phyloP scores from a whole-genome alignment of 2,797 vertebrate species.

The Distichodus sexfasciatus region DNA sequence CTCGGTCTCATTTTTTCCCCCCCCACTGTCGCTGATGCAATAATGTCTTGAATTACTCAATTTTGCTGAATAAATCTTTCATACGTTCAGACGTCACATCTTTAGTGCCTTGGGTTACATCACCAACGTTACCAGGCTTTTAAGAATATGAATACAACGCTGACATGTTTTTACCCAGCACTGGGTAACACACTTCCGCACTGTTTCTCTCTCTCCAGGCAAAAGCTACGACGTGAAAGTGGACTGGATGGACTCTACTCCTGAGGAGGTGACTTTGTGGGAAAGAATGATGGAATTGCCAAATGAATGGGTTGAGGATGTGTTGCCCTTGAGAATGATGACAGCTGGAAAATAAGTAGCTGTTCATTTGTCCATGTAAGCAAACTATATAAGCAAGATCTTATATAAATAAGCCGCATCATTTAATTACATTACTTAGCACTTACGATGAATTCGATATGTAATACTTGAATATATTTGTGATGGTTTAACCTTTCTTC shows the following conservation, averaged over 20 bases:
- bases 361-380: neutral
- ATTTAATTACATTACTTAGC: too few relatives aligned
- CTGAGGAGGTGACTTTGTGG: conserved; percentile 86
- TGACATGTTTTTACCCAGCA: neutral
- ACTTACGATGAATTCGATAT: too few relatives aligned
- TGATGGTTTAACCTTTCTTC: too few relatives aligned
- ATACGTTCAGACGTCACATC: too few relatives aligned
- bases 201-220: conserved; percentile 66
- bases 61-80: too few relatives aligned
- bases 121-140: too few relatives aligned
- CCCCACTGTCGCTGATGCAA: too few relatives aligned
- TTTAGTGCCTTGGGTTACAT: too few relatives aligned
- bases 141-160: too few relatives aligned
- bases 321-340: conserved; percentile 83
- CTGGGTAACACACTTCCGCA: neutral
- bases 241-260: conserved; percentile 95
- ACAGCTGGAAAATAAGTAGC: conserved; percentile 73
- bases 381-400: neutral
- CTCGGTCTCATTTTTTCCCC: neutral
- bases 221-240: conserved; percentile 87
- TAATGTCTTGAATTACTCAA: too few relatives aligned
- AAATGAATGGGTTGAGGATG: conserved; percentile 87
- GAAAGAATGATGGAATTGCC: conserved; percentile 86
- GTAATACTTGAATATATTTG: too few relatives aligned
- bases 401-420: too few relatives aligned